Base-by-base conservation (phyloP, 2,888 invertebrate species). In the Parnassius mnemosyne region DNA sequence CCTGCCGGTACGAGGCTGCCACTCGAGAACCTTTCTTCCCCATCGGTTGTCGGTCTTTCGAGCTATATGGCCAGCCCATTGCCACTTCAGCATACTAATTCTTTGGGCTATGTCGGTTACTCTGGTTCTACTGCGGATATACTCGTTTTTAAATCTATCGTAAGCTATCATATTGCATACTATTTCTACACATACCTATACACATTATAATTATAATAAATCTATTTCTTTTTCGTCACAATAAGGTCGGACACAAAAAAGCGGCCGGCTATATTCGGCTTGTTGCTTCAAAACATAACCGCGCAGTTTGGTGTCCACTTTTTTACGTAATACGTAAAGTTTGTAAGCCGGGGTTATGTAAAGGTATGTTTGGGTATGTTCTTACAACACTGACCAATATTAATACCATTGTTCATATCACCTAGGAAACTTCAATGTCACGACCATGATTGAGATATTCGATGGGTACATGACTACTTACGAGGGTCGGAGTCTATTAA, bases 341-440 rank as follows among this genome's bases (percentile, higher is more conserved):
- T 84, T 78, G 72, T 49, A 69, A 50, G 69, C 69, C 66, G 68
- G 68, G 65, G 65, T 85, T 85, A 87, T 81, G 77, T 84, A 85
- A 84, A 68, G 66, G 68, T 66, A 49, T 20, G 60, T 63, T 67
- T 68, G 69, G 65, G 63, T 67, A 64, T 67, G 63, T 66, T 72
- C 67, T 65, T 68, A 75, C 76, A 82, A 61, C 64, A 70, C 69
- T 70, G 71, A 68, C 68, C 72, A 68, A 76, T 77, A 77, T 79
- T 78, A 79, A 73, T 73, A 70, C 74, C 75, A 79, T 78, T 79
- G 69, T 78, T 78, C 67, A 69, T n/a, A 49, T 12, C 49, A 60
- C 64, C 65, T 71, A 76, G 75, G 76, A 51, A 51, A 71, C 74
- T 71, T 80, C 89, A 89, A 88, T 85, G 88, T 89, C 89, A 85